phyloP scores from a whole-genome alignment of 2,113 vertebrate genomes.

The Hydrochoerus hydrochaeris region DNA sequence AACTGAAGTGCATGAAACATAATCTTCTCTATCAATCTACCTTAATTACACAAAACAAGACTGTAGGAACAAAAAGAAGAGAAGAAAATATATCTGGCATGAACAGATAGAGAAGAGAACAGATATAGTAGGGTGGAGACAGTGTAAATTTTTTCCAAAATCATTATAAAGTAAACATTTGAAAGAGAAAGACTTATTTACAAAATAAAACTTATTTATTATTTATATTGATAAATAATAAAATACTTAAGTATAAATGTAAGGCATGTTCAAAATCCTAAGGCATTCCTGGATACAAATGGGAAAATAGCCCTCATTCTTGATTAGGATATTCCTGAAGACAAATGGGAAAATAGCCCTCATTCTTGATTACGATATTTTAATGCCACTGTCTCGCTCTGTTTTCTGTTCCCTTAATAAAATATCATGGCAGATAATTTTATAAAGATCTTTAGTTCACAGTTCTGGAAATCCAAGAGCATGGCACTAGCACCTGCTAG shows the following conservation, averaged over 20 bases:
- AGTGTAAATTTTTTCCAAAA: neutral
- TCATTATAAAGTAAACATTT: neutral
- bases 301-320: neutral
- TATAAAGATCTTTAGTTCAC: neutral
- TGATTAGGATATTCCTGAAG: neutral
- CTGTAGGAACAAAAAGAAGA: neutral
- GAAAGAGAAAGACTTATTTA: neutral
- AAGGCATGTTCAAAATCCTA: constrained; percentile 5
- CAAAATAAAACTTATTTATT: too few species aligned
- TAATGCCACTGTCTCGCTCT: neutral
- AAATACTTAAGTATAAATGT: neutral
- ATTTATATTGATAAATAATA: neutral
- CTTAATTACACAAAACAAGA: neutral
- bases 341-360: neutral
- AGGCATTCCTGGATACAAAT: neutral
- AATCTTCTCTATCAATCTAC: neutral
- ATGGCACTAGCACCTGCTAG: neutral
- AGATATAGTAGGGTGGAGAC: neutral
- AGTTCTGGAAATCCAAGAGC: neutral
- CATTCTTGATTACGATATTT: constrained; percentile 2
- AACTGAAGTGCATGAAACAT: neutral
- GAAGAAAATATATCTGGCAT: too few species aligned
- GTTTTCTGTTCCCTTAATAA: neutral
- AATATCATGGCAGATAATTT: neutral
- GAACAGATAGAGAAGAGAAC: neutral